These are phyloP conservation scores for Benthosema pterotum DNA, from an alignment of 2,797 vertebrate species.

Conservation along the genomic window DNA sequence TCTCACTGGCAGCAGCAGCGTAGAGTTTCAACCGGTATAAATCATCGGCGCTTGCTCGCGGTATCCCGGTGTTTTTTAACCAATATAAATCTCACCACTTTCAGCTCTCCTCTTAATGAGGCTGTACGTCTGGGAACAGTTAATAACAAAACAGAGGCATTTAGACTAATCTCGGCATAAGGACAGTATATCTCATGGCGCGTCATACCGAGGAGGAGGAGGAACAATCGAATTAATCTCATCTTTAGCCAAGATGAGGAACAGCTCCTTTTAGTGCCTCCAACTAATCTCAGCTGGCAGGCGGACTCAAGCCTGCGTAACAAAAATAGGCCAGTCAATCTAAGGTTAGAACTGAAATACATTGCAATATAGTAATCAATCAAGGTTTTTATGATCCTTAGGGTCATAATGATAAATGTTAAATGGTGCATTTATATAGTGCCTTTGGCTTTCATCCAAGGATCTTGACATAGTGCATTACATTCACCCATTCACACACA, in stretches of 20 bases:
- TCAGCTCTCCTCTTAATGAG: conserved; percentile 22
- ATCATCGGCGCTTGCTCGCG: conserved; percentile 11
- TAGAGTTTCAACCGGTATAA: conserved; percentile 15
- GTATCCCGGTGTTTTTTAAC: conserved; percentile 6
- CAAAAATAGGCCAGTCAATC: too few relatives aligned
- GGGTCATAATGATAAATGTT: too few relatives aligned
- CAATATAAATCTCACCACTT: conserved; percentile 24
- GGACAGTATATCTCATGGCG: conserved; percentile 26
- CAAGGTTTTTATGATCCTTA: too few relatives aligned
- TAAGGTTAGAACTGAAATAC: too few relatives aligned
- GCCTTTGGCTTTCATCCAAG: too few relatives aligned
- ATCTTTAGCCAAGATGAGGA: conserved; percentile 42
- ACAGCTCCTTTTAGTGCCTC: conserved; percentile 37
- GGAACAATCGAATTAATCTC: conserved; percentile 34
- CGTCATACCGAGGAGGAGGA: conserved; percentile 22
- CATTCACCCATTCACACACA: too few relatives aligned
- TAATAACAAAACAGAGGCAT: conserved; percentile 24
- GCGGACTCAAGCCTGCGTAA: conserved; percentile 24
- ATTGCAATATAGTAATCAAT: too few relatives aligned
- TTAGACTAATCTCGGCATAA: conserved; percentile 14
- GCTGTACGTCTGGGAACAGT: conserved; percentile 28
- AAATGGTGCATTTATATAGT: too few relatives aligned
- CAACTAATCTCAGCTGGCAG: conserved; percentile 36
- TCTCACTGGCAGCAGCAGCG: conserved; percentile 18
- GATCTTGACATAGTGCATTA: too few relatives aligned